phyloP scores from a whole-genome alignment of 2,113 vertebrate species.

The Ameiurus melas region DNA sequence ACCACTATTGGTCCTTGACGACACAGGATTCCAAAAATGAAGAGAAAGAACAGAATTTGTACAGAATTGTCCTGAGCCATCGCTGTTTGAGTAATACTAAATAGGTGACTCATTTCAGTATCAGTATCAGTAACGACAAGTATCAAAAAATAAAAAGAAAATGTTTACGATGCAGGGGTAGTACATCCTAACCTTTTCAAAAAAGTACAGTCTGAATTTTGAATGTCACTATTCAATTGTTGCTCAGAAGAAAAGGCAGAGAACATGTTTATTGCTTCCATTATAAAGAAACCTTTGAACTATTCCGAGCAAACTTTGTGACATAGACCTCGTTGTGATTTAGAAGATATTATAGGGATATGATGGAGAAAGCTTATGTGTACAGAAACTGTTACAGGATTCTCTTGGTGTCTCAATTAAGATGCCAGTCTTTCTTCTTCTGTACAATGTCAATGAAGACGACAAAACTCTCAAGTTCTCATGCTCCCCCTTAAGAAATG shows the following conservation, averaged over 20 bases:
- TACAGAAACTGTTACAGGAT: constrained; percentile 54
- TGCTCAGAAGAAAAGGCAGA: not conserved
- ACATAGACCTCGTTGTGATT: not conserved
- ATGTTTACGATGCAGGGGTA: not conserved
- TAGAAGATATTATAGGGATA: not conserved
- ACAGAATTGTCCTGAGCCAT: not conserved
- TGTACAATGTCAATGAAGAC: constrained; percentile 70
- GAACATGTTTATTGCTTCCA: not conserved
- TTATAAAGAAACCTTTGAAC: not conserved
- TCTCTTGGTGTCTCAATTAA: constrained; percentile 79
- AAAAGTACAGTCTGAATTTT: not conserved
- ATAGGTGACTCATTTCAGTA: not conserved
- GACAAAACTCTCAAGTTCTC: constrained; percentile 77
- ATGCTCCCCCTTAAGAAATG: constrained; percentile 84
- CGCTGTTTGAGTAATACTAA: not conserved
- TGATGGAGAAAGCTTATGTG: constrained; percentile 9
- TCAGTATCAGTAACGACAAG: not conserved
- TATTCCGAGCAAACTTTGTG: not conserved
- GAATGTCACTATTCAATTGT: not conserved
- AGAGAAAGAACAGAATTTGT: not conserved
- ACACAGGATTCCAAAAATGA: not conserved
- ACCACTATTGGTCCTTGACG: not conserved
- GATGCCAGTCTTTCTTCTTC: constrained; percentile 79
- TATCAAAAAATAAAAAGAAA: not conserved
- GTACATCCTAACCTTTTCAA: not conserved